phyloP scores from a whole-genome alignment of 2,797 vertebrate genomes.

The Botia kubotai region DNA sequence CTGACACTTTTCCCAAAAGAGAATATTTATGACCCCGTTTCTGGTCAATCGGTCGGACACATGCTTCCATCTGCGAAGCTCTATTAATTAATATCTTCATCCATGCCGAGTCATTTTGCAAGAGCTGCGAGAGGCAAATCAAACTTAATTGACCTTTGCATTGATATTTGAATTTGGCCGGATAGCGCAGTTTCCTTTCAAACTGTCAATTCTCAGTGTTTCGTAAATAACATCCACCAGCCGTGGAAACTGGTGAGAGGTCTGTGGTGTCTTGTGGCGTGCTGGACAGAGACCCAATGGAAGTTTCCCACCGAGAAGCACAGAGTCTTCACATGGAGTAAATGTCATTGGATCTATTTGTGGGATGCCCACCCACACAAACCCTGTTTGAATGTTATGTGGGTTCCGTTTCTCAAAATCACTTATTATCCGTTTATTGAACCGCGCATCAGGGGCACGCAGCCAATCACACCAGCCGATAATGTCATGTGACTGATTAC shows the following conservation, averaged over 20 bases:
- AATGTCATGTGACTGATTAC: too few species aligned
- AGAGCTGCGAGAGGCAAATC: slow-evolving; percentile 63
- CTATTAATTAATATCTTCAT: slow-evolving; percentile 67
- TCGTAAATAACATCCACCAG: slow-evolving; percentile 59
- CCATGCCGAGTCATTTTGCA: slow-evolving; percentile 61
- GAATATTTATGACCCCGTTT: slow-evolving; percentile 56
- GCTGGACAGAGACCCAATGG: background rate
- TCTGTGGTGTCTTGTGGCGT: background rate
- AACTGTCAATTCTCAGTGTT: slow-evolving; percentile 59
- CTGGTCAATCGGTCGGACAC: slow-evolving; percentile 54
- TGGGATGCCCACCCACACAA: background rate
- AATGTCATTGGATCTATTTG: slow-evolving; percentile 15
- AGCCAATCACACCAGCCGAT: too few species aligned
- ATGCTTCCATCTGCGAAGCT: slow-evolving; percentile 64
- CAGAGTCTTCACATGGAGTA: background rate
- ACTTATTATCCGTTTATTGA: too few species aligned
- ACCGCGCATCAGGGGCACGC: too few species aligned
- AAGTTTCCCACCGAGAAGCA: background rate
- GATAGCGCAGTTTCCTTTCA: slow-evolving; percentile 55
- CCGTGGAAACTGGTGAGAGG: slow-evolving; percentile 1
- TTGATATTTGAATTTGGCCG: slow-evolving; percentile 74
- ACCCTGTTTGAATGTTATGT: background rate
- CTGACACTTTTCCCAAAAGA: slow-evolving; percentile 7
- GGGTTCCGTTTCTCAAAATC: background rate
- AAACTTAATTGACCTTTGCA: slow-evolving; percentile 74